Evolutionary conservation across 2,113 vertebrate genomes (phyloP), one percentile per base, ranked within the genome.

Genomic region (Halichoeres trimaculatus): DNA sequence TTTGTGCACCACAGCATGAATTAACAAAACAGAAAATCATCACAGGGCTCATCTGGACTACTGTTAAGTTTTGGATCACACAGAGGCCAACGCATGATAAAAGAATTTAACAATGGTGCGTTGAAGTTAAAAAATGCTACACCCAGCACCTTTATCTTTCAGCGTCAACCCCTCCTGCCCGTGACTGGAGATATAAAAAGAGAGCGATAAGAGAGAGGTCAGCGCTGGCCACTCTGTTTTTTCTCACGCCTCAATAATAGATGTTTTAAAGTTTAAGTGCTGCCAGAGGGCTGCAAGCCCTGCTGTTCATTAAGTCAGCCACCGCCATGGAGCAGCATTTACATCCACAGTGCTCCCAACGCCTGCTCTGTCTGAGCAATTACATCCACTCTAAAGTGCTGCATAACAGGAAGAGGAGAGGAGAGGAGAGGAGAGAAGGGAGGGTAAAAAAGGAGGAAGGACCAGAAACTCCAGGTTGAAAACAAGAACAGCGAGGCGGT

Each of bases 241-340:
- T 67, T 63, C 95, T 95, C 93, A 94, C 92, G 94, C 95, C 95
- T 97, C 97, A 96, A 97, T 98, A 98, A 98, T 98, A 97, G 95
- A 98, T 96, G 95, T 97, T 98, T 98, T 96, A 98, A 98, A 98
- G 96, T 98, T 98, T 96, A 98, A 97, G 95, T 96, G 96, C 94
- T 94, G 96, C 96, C 95, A 95, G 93, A 95, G 95, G 96, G 96
- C 95, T 95, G 96, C 93, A 92, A 94, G 95, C 93, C 96, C 84
- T 36, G 87, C 84, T 89, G 95, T 96, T 98, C 96, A 97, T 97
- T 97, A 97, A 95, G 82, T 82, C 95, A 96, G 96, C 95, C 94
- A 90, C 93, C 91, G 93, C 95, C 94, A 95, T 90, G 93, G 95
- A 96, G 79, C 95, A 95, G 95, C 95, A 96, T 96, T 97, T 96